Conservation (phyloP, 1,140 invertebrate genomes). For the Tachypleus tridentatus region DNA sequence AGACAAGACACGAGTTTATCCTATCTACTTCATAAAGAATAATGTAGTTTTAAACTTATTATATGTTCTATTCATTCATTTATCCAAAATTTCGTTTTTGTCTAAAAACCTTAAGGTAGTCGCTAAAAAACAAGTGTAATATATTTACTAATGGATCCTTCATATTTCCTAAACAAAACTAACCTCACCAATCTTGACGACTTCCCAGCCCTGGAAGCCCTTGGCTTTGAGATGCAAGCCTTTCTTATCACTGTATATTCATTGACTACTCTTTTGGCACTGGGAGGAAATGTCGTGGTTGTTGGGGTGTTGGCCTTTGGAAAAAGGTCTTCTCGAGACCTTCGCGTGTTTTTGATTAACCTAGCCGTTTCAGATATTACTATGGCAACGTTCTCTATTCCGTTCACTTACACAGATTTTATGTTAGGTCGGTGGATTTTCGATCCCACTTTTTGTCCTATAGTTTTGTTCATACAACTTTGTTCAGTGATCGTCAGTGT, state of each 20-base stretch:
- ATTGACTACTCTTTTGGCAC: slow-evolving; percentile 27
- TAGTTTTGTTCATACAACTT: slow-evolving; percentile 32
- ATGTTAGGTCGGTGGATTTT: slow-evolving; percentile 32
- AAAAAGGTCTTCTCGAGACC: slow-evolving; percentile 27
- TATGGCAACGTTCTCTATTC: slow-evolving; percentile 35
- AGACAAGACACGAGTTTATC: too few species aligned
- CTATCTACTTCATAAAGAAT: too few species aligned
- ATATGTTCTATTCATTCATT: too few species aligned
- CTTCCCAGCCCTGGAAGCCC: not conserved
- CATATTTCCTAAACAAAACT: not conserved
- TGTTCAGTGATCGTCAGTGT: slow-evolving; percentile 31
- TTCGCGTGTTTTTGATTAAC: slow-evolving; percentile 32
- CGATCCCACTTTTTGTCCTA: slow-evolving; percentile 29
- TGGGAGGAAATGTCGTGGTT: slow-evolving; percentile 29
- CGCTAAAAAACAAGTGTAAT: slow-evolving; percentile 1
- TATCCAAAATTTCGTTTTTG: too few species aligned
- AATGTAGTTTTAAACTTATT: too few species aligned
- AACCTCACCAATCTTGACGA: not conserved
- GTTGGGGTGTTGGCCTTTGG: slow-evolving; percentile 29
- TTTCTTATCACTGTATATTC: slow-evolving; percentile 30
- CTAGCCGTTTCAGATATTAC: slow-evolving; percentile 32
- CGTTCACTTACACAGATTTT: slow-evolving; percentile 33
- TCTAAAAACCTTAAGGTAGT: not conserved
- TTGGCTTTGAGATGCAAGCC: slow-evolving; percentile 19
- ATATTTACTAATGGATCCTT: not conserved